Evolutionary conservation across 2,888 invertebrate genomes (phyloP), one percentile per base, ranked within the genome.

Genomic region (Eristalinus aeneus): DNA sequence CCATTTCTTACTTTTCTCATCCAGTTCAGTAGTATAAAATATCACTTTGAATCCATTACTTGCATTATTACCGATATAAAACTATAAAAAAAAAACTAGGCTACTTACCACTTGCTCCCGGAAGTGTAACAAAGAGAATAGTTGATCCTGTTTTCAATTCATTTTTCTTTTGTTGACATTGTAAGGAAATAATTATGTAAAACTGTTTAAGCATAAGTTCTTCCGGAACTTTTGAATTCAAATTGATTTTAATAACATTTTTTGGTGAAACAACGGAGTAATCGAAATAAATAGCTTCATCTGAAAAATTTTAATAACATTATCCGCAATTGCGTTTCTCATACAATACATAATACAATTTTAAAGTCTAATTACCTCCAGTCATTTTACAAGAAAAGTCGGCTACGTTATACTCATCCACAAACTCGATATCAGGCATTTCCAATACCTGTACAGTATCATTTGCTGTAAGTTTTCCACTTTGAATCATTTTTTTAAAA

Each of bases 71-170:
- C 2, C 27, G 5, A 2, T 27, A 27, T 27, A 27, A 3, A 27
- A 27, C 5, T 2, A 27, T 3, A 27, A 27, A 27, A 3, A 27
- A 27, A 27, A 27, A 27, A n/a, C n/a, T 27, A 27, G 12, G n/a
- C 0, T 46, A 8, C 80, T 31, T 82, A 89, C 88, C 88, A 4
- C 16, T 60, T 81, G 64, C 83, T 4, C 56, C 73, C 0, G 89
- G 89, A 16, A 89, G 23, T 56, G 88, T 84, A 12, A 89, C 73
- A 12, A 89, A 83, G 54, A 89, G 36, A 8, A 87, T 23, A 31
- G 76, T 58, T 10, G 77, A 88, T 1, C 88, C 88, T 61, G 67
- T 46, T 12, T 88, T 32, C n/a, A 46, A 39, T n/a, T 39, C 11
- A 1, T 71, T 56, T 11, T 69, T 72, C 0, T 60, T 46, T 8